Conservation (phyloP, 1,140 invertebrate species). For the Zaprionus gabonicus region DNA sequence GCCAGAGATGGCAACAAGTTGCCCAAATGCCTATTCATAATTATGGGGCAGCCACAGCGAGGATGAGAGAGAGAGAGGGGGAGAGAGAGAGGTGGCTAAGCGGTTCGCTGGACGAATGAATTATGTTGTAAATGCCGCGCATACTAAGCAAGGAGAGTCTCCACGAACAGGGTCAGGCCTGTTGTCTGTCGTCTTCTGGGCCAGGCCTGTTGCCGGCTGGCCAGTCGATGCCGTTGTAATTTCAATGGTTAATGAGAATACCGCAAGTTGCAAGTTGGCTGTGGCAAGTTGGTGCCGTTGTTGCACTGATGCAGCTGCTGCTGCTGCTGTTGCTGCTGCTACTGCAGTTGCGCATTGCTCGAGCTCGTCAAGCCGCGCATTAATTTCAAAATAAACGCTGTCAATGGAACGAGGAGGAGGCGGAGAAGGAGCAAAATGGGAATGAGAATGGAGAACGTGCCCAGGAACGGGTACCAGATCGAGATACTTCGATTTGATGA, state of each 20-base stretch:
- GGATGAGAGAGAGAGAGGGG: not conserved
- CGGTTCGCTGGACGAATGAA: slow-evolving; percentile 48
- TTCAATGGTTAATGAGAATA: slow-evolving; percentile 79
- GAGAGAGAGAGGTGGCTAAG: not conserved
- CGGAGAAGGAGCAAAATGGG: slow-evolving; percentile 8
- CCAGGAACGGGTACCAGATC: slow-evolving; percentile 17
- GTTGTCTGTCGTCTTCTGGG: slow-evolving; percentile 17
- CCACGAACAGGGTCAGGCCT: not conserved
- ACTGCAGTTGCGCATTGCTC: slow-evolving; percentile 42
- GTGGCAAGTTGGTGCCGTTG: slow-evolving; percentile 27
- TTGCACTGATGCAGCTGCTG: slow-evolving; percentile 19
- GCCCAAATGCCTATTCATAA: slow-evolving; percentile 69
- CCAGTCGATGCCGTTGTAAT: slow-evolving; percentile 54
- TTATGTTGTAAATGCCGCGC: slow-evolving; percentile 81
- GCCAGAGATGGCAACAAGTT: slow-evolving; percentile 49
- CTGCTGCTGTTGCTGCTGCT: too few relatives aligned
- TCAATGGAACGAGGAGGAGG: slow-evolving; percentile 32
- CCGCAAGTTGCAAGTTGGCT: slow-evolving; percentile 53
- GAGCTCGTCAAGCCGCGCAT: slow-evolving; percentile 57
- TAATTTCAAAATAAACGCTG: slow-evolving; percentile 79
- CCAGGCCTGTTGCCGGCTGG: slow-evolving; percentile 21
- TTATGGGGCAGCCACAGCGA: slow-evolving; percentile 46
- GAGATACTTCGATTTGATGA: slow-evolving; percentile 79
- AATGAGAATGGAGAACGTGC: not conserved
- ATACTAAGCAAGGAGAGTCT: slow-evolving; percentile 40